Evolutionary conservation across 2,888 invertebrate species (phyloP).

Genomic region (Nomada fabriciana): DNA sequence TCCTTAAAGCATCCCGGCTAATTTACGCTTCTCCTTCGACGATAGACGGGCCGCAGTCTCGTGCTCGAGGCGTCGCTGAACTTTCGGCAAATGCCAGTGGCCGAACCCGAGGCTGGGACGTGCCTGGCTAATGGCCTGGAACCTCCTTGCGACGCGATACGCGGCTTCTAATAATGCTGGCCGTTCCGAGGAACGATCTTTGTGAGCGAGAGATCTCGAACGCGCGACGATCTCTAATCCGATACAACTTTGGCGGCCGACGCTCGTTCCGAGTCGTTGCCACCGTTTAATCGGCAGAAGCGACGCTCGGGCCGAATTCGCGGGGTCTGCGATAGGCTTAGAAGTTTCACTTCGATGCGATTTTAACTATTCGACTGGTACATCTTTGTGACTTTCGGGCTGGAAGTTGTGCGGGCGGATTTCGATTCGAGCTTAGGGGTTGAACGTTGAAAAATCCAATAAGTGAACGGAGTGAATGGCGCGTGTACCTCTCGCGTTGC

Average conservation of each 20-base stretch:
- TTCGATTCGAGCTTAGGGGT: not conserved
- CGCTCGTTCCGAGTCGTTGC: slow-evolving; percentile 1
- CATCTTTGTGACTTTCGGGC: no score
- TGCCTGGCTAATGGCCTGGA: slow-evolving; percentile 67
- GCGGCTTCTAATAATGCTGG: slow-evolving; percentile 62
- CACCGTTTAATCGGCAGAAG: slow-evolving; percentile 2
- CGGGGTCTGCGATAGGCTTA: no score
- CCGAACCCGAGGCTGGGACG: slow-evolving; percentile 46
- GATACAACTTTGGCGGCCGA: slow-evolving; percentile 30
- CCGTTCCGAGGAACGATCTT: slow-evolving; percentile 20
- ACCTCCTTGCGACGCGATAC: slow-evolving; percentile 28
- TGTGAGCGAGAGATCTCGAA: slow-evolving; percentile 15
- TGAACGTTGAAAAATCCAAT: not conserved
- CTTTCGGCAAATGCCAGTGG: slow-evolving; percentile 69
- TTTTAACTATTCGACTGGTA: no score
- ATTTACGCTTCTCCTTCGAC: slow-evolving; percentile 66
- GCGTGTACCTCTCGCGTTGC: not conserved
- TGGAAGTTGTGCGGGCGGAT: no score
- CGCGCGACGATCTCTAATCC: slow-evolving; percentile 32
- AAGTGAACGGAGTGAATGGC: no score
- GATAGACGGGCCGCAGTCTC: no score
- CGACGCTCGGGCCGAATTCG: not conserved
- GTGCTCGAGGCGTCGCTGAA: slow-evolving; percentile 39
- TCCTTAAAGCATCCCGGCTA: slow-evolving; percentile 55
- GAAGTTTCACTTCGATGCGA: no score